phyloP scores from a whole-genome alignment of 92 coral and sea anemone genomes.

The Epizoanthus scotinus region DNA sequence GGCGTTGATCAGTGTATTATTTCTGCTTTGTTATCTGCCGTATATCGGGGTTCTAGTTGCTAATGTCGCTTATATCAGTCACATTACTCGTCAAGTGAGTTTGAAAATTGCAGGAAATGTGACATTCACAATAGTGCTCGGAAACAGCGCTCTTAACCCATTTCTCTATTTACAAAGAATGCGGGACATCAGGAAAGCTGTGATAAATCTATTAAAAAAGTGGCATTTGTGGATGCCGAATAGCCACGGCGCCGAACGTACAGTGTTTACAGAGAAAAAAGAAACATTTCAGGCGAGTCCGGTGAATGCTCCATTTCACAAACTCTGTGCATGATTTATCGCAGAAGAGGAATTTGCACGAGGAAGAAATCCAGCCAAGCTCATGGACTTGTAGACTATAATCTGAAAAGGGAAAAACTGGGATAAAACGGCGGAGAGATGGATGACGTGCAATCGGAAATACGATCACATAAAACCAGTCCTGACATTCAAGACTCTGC shows the following conservation, averaged over 20 bases:
- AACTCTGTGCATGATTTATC: too few relatives aligned
- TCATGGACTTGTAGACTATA: too few relatives aligned
- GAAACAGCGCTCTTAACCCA: conserved; percentile 26
- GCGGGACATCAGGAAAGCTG: conserved; percentile 39
- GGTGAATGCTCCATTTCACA: too few relatives aligned
- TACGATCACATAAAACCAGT: too few relatives aligned
- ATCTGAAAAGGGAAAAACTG: too few relatives aligned
- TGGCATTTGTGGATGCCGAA: not conserved
- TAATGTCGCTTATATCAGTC: conserved; percentile 18
- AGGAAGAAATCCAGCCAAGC: too few relatives aligned
- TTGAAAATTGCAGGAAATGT: conserved; percentile 40
- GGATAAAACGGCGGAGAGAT: too few relatives aligned
- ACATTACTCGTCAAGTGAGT: conserved; percentile 24
- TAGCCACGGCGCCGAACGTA: not conserved
- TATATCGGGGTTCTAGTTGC: conserved; percentile 33
- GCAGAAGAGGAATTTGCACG: too few relatives aligned
- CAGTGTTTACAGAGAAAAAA: conserved; percentile 10
- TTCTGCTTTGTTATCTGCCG: conserved; percentile 26
- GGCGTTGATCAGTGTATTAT: conserved; percentile 23
- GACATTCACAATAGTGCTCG: conserved; percentile 30
- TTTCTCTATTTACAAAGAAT: conserved; percentile 38
- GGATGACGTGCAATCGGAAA: too few relatives aligned
- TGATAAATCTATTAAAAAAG: not conserved
- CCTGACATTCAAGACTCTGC: too few relatives aligned
- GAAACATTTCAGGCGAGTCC: not conserved